Conservation (phyloP, 2,113 vertebrate species). For the Salminus brasiliensis region DNA sequence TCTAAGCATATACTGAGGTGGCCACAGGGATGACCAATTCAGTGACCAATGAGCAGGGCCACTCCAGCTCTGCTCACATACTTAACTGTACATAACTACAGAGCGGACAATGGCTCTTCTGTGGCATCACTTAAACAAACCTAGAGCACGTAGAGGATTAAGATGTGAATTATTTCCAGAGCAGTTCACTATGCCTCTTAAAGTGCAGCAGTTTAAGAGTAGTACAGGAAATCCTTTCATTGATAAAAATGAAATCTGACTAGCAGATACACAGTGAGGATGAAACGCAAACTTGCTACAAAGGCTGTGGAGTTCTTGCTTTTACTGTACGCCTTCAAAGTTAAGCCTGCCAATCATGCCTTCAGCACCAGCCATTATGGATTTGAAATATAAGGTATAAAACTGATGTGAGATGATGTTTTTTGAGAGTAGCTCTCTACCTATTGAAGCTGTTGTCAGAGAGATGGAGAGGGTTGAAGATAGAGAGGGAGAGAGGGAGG, state of each 20-base stretch:
- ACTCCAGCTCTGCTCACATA: too few species aligned
- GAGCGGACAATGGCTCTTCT: not conserved
- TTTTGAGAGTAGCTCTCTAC: not conserved
- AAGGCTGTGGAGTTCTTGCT: not conserved
- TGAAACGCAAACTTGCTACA: not conserved
- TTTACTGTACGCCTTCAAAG: not conserved
- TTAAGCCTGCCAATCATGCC: not conserved
- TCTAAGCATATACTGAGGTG: too few species aligned
- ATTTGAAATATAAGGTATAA: slow-evolving; percentile 10
- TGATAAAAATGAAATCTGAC: not conserved
- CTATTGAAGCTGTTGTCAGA: slow-evolving; percentile 20
- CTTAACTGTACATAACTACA: too few species aligned
- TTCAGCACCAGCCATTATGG: not conserved
- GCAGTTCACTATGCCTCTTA: not conserved
- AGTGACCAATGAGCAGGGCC: too few species aligned
- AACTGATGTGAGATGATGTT: not conserved
- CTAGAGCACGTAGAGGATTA: not conserved
- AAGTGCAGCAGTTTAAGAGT: not conserved
- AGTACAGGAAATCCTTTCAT: not conserved
- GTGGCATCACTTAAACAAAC: not conserved
- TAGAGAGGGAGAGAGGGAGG: not conserved
- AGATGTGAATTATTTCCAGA: not conserved
- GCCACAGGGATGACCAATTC: too few species aligned
- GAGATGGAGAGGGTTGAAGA: slow-evolving; percentile 2
- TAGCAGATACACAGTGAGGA: not conserved